phyloP scores from a whole-genome alignment of 2,888 invertebrate genomes.

The Andrena bicolor region DNA sequence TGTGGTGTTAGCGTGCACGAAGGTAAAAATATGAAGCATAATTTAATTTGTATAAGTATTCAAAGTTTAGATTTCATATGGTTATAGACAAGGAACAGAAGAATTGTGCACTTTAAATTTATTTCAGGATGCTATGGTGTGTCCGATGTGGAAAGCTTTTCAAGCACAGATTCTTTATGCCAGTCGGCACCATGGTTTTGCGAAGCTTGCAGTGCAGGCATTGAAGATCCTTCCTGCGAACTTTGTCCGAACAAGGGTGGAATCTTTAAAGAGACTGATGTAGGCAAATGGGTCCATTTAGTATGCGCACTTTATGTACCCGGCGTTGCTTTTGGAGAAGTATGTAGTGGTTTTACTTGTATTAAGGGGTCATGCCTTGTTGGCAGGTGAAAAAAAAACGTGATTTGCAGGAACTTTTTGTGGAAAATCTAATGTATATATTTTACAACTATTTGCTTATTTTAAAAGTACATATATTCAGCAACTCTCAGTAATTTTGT shows the following conservation, averaged over 20 bases:
- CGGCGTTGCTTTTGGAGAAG: slow-evolving; percentile 98
- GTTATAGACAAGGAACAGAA: background rate
- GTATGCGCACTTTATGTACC: slow-evolving; percentile 99
- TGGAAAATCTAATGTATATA: too few species aligned
- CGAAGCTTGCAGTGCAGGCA: slow-evolving; percentile 97
- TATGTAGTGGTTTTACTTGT: slow-evolving; percentile 77
- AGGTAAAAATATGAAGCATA: slow-evolving; percentile 86
- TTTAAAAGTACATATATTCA: too few species aligned
- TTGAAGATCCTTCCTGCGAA: slow-evolving; percentile 95
- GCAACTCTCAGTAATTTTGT: too few species aligned
- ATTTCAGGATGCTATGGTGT: slow-evolving; percentile 95
- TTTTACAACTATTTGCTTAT: too few species aligned
- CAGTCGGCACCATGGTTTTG: slow-evolving; percentile 99
- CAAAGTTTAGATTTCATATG: background rate
- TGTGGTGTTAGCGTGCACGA: slow-evolving; percentile 99
- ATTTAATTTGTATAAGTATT: background rate
- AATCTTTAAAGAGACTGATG: slow-evolving; percentile 98
- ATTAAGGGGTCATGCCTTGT: background rate
- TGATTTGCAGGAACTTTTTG: too few species aligned
- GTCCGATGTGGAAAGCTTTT: slow-evolving; percentile 95
- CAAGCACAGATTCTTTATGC: slow-evolving; percentile 96
- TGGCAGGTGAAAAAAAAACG: too few species aligned
- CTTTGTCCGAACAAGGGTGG: slow-evolving; percentile 97
- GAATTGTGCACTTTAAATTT: background rate
- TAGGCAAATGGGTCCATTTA: slow-evolving; percentile 99